These are phyloP conservation scores for Danaus melanippus DNA, from an alignment of 1,140 invertebrate genomes.

Conservation along the genomic window DNA sequence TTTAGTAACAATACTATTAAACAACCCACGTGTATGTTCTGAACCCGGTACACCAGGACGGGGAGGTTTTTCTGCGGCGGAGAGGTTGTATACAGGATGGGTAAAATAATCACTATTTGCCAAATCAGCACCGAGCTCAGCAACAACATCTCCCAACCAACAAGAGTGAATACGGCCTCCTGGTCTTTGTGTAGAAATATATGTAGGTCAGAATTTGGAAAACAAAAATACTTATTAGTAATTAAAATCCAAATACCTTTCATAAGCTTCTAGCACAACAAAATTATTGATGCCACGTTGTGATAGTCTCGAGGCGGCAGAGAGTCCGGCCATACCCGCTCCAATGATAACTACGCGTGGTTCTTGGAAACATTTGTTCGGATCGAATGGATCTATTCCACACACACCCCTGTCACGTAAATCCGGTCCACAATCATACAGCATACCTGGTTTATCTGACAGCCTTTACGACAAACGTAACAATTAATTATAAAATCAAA, in stretches of 20 bases:
- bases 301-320: constrained; percentile 76
- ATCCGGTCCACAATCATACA: constrained; percentile 42
- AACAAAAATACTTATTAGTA: constrained; percentile 3
- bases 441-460: constrained; percentile 27
- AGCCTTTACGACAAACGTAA: constrained; percentile 22
- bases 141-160: constrained; percentile 78
- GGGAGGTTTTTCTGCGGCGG: constrained; percentile 74
- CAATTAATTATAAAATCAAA: background rate
- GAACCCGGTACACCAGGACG: constrained; percentile 63
- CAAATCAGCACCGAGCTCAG: constrained; percentile 77
- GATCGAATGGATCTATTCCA: constrained; percentile 39
- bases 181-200: constrained; percentile 29
- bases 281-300: constrained; percentile 78
- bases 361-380: constrained; percentile 65
- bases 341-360: constrained; percentile 79
- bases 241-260: constrained; percentile 67
- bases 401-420: constrained; percentile 45
- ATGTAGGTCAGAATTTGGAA: background rate
- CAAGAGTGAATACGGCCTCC: constrained; percentile 80
- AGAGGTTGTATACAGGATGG: constrained; percentile 76
- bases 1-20: constrained; percentile 74
- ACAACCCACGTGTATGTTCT: constrained; percentile 70
- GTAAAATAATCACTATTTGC: constrained; percentile 70
- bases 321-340: constrained; percentile 80
- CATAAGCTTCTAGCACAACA: constrained; percentile 77